These are phyloP conservation scores for Myoxocephalus aenaeus DNA, from an alignment of 2,797 vertebrate genomes.

Conservation along the genomic window DNA sequence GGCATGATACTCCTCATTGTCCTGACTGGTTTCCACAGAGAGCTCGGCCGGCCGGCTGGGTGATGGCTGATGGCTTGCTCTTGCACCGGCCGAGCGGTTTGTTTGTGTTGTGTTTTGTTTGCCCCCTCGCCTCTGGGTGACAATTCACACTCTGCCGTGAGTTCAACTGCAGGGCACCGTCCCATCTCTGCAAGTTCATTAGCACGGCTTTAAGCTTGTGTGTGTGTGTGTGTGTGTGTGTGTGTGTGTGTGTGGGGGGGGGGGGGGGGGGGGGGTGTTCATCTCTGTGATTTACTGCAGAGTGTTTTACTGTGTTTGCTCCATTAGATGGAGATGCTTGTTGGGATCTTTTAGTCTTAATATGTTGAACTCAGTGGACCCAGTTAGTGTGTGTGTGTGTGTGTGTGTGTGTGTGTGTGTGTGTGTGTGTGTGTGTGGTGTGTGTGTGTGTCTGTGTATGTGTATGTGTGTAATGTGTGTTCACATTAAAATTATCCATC, in stretches of 20 bases:
- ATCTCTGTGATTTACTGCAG: slow-evolving; percentile 11
- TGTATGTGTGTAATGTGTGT: background rate
- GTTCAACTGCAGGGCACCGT: slow-evolving; percentile 83
- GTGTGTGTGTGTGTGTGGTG: background rate
- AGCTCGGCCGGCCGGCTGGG: slow-evolving; percentile 5
- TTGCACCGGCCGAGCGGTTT: slow-evolving; percentile 49
- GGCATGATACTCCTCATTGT: slow-evolving; percentile 48
- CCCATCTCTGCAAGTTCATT: slow-evolving; percentile 77
- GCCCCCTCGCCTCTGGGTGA: slow-evolving; percentile 80
- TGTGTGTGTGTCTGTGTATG: no score
- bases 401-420: background rate
- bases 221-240: slow-evolving; percentile 20
- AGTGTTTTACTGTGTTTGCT: slow-evolving; percentile 3
- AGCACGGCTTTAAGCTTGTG: slow-evolving; percentile 46
- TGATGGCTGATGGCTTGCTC: slow-evolving; percentile 21
- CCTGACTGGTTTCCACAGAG: slow-evolving; percentile 16
- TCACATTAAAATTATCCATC: background rate
- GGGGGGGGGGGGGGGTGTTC: no score
- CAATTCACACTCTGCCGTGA: slow-evolving; percentile 80
- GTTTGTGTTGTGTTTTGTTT: slow-evolving; percentile 80
- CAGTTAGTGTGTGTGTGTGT: background rate
- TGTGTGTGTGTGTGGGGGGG: background rate
- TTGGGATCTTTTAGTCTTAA: background rate
- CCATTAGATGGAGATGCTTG: slow-evolving; percentile 14
- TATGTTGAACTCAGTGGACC: background rate